Evolutionary conservation across 2,888 invertebrate species (phyloP), one percentile per base, ranked within the genome.

Genomic region (Beris morrisii): DNA sequence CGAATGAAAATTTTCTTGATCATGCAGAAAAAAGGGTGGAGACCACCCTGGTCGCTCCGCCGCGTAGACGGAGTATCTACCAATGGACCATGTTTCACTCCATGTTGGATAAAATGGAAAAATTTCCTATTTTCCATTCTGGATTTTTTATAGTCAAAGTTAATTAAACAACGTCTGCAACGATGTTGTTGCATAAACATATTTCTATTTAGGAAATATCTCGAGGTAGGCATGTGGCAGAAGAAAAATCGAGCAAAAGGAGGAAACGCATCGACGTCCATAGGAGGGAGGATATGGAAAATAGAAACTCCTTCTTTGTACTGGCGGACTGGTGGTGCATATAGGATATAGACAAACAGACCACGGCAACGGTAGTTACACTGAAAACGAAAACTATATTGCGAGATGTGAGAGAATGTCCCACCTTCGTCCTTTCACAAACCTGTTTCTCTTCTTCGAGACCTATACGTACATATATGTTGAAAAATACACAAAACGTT

Each of bases 111-210:
- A 43, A 66, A 66, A 69, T 64, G 64, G 64, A 56, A 64, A 69
- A 66, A 46, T 66, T 59, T 58, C 66, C 46, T 43, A 63, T 64
- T 30, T 54, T 31, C 11, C 22, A 12, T 58, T 28, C 28, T 2
- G 5, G 43, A 45, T 54, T 22, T 44, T 64, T 64, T 68, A 65
- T 69, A 67, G 67, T 67, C 65, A 65, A 63, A 67, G 69, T 67
- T 69, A 69, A 69, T 69, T 66, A 66, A 67, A 66, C 61, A 66
- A 57, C 66, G 69, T 66, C 69, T 66, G 67, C 63, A 67, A 53
- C 57, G 56, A 61, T 44, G 61, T 54, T 65, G 52, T 13, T 66
- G 67, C 69, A 69, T 67, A 69, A 66, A 66, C 59, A 53, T 64
- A 53, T 53, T 52, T 64, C 15, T 32, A 12, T 54, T 44, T 53